A percentile compares a stretch with the other conserved stretches of the same genome.
Evolutionary conservation across 2,797 vertebrate species (phyloP).

Genomic region (Sardinella longiceps): DNA sequence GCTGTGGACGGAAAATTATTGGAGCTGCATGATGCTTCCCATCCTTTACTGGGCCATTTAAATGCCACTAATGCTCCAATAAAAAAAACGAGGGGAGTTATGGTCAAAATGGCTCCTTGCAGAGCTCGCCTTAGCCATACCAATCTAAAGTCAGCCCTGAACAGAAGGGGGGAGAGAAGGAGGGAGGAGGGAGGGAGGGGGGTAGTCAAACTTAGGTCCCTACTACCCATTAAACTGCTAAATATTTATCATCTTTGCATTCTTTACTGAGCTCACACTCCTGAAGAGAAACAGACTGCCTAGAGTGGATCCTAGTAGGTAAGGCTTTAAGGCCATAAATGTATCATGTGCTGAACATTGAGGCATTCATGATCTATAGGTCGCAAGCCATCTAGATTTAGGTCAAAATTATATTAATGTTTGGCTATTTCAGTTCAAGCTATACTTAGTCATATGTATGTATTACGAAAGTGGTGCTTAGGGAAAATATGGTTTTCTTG

Average conservation of each 20-base stretch:
- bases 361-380: not conserved
- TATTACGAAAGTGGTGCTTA: not conserved
- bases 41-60: slow-evolving; percentile 29
- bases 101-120: slow-evolving; percentile 29
- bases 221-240: not conserved
- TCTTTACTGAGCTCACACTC: not conserved
- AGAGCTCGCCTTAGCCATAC: not conserved
- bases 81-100: slow-evolving; percentile 22
- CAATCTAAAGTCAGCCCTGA: not conserved
- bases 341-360: too few species aligned
- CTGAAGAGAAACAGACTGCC: not conserved
- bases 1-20: slow-evolving; percentile 31
- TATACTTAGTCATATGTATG: not conserved
- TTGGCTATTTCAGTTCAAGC: not conserved
- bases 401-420: not conserved
- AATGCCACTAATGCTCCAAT: slow-evolving; percentile 27
- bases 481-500: not conserved
- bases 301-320: not conserved
- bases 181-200: not conserved
- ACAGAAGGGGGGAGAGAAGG: not conserved
- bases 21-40: slow-evolving; percentile 5
- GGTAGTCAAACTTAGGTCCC: not conserved
- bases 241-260: not conserved
- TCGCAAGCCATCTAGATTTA: not conserved
- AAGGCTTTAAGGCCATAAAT: not conserved